These are phyloP conservation scores for Gobiocypris rarus DNA, from an alignment of 2,113 vertebrate genomes.

Conservation along the genomic window DNA sequence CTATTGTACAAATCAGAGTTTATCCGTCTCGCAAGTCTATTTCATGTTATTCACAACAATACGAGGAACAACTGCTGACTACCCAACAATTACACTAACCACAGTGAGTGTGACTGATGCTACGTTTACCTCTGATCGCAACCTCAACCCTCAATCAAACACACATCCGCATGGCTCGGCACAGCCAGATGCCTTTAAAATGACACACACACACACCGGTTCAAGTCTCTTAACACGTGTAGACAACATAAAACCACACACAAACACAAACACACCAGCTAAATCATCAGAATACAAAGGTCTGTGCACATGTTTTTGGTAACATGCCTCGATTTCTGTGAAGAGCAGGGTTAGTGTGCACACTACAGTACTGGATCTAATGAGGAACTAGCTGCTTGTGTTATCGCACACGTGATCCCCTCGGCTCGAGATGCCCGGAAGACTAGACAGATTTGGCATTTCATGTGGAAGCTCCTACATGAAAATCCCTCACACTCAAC, in stretches of 20 bases:
- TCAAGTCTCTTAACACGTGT: slow-evolving; percentile 11
- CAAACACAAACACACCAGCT: slow-evolving; percentile 32
- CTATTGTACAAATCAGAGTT: not conserved
- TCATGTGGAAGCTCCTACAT: slow-evolving; percentile 58
- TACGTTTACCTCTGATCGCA: slow-evolving; percentile 46
- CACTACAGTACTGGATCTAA: slow-evolving; percentile 45
- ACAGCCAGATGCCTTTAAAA: slow-evolving; percentile 57
- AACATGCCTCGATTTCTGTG: slow-evolving; percentile 50
- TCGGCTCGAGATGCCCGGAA: slow-evolving; percentile 67
- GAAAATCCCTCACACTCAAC: slow-evolving; percentile 47
- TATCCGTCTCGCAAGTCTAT: slow-evolving; percentile 59
- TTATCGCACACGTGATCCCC: slow-evolving; percentile 50
- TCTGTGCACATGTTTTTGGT: slow-evolving; percentile 58
- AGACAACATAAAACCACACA: slow-evolving; percentile 20
- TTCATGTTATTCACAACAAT: slow-evolving; percentile 54
- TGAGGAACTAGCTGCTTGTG: slow-evolving; percentile 32
- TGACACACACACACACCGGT: slow-evolving; percentile 33
- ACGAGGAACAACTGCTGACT: slow-evolving; percentile 45
- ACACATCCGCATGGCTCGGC: no score
- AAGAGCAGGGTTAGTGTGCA: slow-evolving; percentile 43
- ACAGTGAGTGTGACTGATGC: not conserved
- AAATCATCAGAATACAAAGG: slow-evolving; percentile 37
- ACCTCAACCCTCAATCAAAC: slow-evolving; percentile 42
- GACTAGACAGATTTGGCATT: slow-evolving; percentile 70
- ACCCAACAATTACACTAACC: slow-evolving; percentile 61